A percentile compares a stretch with the other conserved stretches of the same genome.
Conservation (phyloP, 2,797 vertebrate species). For the Pterois miles region DNA sequence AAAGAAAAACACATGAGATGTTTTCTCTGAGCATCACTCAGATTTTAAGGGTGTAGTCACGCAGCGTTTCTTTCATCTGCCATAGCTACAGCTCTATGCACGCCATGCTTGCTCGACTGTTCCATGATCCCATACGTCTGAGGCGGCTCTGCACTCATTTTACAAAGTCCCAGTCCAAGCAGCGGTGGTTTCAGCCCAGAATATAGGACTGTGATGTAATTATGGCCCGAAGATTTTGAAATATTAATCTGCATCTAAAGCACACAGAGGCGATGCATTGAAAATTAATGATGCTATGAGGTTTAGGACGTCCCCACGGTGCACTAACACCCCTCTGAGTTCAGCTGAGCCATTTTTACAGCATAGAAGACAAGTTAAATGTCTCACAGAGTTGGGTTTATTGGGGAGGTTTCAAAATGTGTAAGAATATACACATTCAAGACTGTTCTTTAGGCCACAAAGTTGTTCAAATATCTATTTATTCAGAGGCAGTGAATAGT, state of each 20-base stretch:
- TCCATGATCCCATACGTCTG: conserved; percentile 34
- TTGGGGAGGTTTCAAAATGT: neutral
- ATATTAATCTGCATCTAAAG: conserved; percentile 62
- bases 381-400: neutral
- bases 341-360: conserved; percentile 27
- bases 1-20: neutral
- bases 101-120: conserved; percentile 13
- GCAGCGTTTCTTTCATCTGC: conserved; percentile 32
- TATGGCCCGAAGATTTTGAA: conserved; percentile 52
- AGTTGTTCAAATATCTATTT: neutral
- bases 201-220: conserved; percentile 39
- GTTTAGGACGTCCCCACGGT: conserved; percentile 42
- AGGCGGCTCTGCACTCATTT: conserved; percentile 15
- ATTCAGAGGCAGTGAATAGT: neutral
- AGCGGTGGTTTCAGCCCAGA: conserved; percentile 1
- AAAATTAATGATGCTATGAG: conserved; percentile 46
- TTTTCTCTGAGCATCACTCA: conserved; percentile 18
- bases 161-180: conserved; percentile 26
- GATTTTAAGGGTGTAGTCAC: neutral
- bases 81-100: neutral
- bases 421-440: neutral
- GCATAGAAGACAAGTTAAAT: neutral
- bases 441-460: neutral
- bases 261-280: conserved; percentile 40
- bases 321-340: conserved; percentile 8